Evolutionary conservation across 2,113 vertebrate species (phyloP).

Genomic region (mouse (Mus musculus)): DNA sequence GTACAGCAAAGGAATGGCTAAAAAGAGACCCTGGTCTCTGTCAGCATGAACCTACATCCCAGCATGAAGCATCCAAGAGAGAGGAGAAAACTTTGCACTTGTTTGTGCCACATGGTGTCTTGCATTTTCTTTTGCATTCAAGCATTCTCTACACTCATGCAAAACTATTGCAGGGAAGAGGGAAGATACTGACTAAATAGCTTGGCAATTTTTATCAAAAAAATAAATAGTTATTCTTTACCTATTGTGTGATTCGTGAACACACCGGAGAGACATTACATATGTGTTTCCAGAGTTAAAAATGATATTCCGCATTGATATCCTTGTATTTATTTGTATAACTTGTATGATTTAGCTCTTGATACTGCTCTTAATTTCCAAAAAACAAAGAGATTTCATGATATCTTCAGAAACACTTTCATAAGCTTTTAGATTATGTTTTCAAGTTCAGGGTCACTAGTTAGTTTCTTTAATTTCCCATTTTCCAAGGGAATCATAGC

Average conservation of each 20-base stretch:
- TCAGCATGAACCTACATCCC: neutral
- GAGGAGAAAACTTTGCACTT: neutral
- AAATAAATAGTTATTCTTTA: conserved; percentile 76
- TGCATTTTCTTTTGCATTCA: neutral
- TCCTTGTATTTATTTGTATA: conserved; percentile 84
- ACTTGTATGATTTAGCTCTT: conserved; percentile 85
- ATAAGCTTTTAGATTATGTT: conserved; percentile 80
- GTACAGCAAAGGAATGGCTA: neutral
- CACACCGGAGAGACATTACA: conserved; percentile 74
- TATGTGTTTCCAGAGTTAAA: conserved; percentile 84
- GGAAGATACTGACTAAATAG: conserved; percentile 5
- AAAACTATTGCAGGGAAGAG: conserved; percentile 3
- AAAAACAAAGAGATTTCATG: conserved; percentile 84
- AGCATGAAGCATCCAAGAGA: neutral
- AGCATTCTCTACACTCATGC: neutral
- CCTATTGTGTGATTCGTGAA: conserved; percentile 81
- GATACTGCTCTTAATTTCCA: conserved; percentile 83
- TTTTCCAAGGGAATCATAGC: conserved; percentile 64
- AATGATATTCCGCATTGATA: conserved; percentile 84
- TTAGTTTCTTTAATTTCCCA: conserved; percentile 63
- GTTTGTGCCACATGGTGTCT: neutral
- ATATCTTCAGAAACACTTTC: conserved; percentile 85
- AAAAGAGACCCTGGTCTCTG: neutral
- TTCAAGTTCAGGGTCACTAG: conserved; percentile 78
- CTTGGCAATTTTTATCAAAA: conserved; percentile 74